phyloP scores from a whole-genome alignment of 2,113 vertebrate genomes.

The Strix aluco region DNA sequence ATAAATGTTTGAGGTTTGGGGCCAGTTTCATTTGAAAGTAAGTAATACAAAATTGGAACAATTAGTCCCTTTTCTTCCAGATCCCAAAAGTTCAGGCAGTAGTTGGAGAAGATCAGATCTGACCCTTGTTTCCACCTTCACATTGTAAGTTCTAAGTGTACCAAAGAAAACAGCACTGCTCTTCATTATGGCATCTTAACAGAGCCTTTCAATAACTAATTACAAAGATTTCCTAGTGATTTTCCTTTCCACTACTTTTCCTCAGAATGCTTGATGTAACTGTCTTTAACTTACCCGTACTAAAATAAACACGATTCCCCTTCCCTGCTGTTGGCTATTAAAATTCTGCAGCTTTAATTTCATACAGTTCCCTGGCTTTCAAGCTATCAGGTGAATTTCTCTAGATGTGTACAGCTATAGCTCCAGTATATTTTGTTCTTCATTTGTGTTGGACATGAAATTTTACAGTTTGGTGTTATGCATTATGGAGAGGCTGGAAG shows the following conservation, averaged over 20 bases:
- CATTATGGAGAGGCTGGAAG: conserved; percentile 59
- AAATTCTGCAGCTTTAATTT: neutral
- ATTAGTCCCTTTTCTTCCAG: neutral
- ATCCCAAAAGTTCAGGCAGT: conserved; percentile 3
- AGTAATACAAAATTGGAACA: conserved; percentile 16
- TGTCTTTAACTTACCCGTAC: neutral
- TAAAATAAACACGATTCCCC: neutral
- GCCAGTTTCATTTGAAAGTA: conserved; percentile 25
- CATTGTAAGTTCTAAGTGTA: neutral
- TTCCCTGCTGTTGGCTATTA: neutral
- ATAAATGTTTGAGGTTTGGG: conserved; percentile 14
- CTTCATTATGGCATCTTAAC: neutral
- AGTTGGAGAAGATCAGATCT: neutral
- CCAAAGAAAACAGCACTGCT: conserved; percentile 3
- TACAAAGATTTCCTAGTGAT: neutral
- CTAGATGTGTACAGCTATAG: neutral
- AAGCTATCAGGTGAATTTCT: conserved; percentile 49
- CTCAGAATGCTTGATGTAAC: neutral
- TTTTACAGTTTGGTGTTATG: conserved; percentile 64
- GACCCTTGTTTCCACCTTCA: neutral
- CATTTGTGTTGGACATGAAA: conserved; percentile 64
- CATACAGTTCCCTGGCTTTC: neutral
- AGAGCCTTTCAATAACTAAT: conserved; percentile 12
- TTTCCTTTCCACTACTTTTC: conserved; percentile 15
- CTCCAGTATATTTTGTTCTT: conserved; percentile 45